phyloP scores from a whole-genome alignment of 2,888 invertebrate species.

The Aporophyla lueneburgensis region DNA sequence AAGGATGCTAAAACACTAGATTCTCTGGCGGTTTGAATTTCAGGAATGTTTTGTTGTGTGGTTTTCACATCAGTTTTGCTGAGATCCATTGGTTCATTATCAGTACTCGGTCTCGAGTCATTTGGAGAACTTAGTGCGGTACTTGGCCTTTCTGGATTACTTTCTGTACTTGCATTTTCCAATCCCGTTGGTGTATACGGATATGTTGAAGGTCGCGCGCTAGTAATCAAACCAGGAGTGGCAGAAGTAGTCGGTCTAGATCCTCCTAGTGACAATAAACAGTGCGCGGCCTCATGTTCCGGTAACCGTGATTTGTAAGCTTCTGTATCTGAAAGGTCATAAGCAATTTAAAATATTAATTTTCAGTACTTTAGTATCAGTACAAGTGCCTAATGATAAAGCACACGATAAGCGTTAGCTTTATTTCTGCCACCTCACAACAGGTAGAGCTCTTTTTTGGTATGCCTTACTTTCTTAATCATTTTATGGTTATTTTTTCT shows the following conservation, averaged over 20 bases:
- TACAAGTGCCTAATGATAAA: background rate
- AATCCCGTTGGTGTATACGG: conserved; percentile 90
- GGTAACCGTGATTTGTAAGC: conserved; percentile 93
- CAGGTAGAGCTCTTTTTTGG: background rate
- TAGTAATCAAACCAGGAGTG: conserved; percentile 91
- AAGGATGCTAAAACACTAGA: conserved; percentile 92
- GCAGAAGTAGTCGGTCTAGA: conserved; percentile 88
- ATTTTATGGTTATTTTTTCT: background rate
- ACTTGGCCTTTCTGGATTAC: conserved; percentile 77
- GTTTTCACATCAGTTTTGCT: conserved; percentile 85
- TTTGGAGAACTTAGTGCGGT: conserved; percentile 73
- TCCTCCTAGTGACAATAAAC: conserved; percentile 94
- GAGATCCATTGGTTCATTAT: conserved; percentile 90
- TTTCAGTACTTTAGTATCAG: background rate
- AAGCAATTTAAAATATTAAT: conserved; percentile 22
- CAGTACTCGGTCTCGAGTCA: conserved; percentile 82
- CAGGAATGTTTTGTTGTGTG: conserved; percentile 79
- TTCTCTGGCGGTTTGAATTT: conserved; percentile 92
- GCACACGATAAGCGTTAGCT: conserved; percentile 3
- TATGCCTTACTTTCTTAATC: background rate
- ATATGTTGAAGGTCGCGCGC: conserved; percentile 92
- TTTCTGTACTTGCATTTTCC: conserved; percentile 76
- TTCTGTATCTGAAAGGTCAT: conserved; percentile 90
- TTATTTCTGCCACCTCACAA: background rate
- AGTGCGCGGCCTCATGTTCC: conserved; percentile 96